Percentiles rank a stretch among this genome's conserved stretches.
phyloP scores from a whole-genome alignment of 2,888 invertebrate species.

The Euclidia mi region DNA sequence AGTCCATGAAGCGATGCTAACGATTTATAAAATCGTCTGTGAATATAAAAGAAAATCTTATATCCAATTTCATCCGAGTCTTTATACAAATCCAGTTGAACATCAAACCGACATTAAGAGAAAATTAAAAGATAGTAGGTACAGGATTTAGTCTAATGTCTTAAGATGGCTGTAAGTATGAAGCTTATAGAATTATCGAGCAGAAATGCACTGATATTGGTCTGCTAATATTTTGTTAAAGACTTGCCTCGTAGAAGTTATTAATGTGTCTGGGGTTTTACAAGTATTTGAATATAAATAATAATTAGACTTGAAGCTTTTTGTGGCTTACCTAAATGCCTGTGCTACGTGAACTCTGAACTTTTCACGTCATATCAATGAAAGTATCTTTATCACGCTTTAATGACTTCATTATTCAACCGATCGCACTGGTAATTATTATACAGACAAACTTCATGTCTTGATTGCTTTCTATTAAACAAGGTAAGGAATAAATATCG shows the following conservation, averaged over 20 bases:
- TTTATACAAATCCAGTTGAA: conserved; percentile 11
- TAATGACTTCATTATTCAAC: no score
- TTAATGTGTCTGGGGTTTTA: not conserved
- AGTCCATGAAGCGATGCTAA: not conserved
- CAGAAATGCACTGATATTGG: not conserved
- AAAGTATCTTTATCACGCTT: no score
- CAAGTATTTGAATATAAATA: no score
- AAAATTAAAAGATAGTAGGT: conserved; percentile 3
- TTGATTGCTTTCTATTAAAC: no score
- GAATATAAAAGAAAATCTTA: conserved; percentile 7
- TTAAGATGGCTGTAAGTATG: not conserved
- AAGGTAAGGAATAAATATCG: no score
- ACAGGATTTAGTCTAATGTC: not conserved
- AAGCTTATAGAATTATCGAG: not conserved
- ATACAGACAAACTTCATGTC: no score
- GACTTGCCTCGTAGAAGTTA: not conserved
- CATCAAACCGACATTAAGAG: conserved; percentile 8
- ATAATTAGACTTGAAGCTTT: no score
- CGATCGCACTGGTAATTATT: no score
- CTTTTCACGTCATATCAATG: no score
- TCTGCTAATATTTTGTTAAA: no score
- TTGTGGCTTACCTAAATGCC: no score
- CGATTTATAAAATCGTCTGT: conserved; percentile 1
- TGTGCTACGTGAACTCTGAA: no score
- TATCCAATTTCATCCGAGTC: not conserved